These are phyloP conservation scores for Musca vetustissima DNA, from an alignment of 1,140 invertebrate species.

Conservation along the genomic window DNA sequence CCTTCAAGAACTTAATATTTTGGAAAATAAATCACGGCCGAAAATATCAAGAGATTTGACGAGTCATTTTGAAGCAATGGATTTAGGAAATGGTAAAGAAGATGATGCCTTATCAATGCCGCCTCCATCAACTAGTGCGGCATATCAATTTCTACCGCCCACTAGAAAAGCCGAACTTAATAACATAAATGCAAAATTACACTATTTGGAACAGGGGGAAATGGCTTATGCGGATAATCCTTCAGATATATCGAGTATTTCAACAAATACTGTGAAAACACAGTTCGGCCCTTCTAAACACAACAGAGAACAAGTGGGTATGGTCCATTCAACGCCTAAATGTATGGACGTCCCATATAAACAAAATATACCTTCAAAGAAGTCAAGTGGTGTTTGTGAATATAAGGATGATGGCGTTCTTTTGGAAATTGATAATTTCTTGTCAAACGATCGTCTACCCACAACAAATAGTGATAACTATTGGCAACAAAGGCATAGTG, in stretches of 20 bases:
- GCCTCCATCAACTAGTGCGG: constrained; percentile 35
- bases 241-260: constrained; percentile 50
- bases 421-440: constrained; percentile 46
- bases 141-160: constrained; percentile 44
- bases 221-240: constrained; percentile 30
- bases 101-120: background rate
- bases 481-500: constrained; percentile 36
- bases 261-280: constrained; percentile 43
- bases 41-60: constrained; percentile 5
- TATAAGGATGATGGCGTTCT: constrained; percentile 39
- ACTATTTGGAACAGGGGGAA: constrained; percentile 30
- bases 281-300: constrained; percentile 22
- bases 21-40: constrained; percentile 18
- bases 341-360: background rate
- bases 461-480: constrained; percentile 17
- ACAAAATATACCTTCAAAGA: constrained; percentile 2
- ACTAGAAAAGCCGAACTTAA: constrained; percentile 46
- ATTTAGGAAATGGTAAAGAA: constrained; percentile 33
- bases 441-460: constrained; percentile 30
- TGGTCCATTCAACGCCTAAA: constrained; percentile 51
- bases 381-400: background rate
- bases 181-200: constrained; percentile 44
- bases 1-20: background rate
- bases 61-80: constrained; percentile 32
- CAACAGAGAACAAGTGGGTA: constrained; percentile 25